Evolutionary conservation across 2,797 vertebrate genomes (phyloP).

Genomic region (Phyllotis vaccarum): DNA sequence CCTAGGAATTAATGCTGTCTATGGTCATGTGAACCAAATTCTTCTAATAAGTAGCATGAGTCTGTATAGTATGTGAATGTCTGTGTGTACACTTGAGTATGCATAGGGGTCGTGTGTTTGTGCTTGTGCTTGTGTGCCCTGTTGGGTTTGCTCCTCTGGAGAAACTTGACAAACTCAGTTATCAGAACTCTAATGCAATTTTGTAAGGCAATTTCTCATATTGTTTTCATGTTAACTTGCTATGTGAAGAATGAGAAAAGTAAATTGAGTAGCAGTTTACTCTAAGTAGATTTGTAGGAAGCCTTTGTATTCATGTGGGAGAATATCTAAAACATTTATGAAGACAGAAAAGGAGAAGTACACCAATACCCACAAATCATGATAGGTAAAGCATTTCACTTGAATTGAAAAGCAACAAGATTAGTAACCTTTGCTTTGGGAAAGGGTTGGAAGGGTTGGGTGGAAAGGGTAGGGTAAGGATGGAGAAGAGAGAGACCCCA

Average conservation of each 20-base stretch:
- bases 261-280: neutral
- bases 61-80: too few species aligned
- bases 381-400: neutral
- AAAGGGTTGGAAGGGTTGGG: neutral
- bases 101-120: neutral
- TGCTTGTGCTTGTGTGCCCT: neutral
- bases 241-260: conserved; percentile 41
- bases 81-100: neutral
- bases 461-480: neutral
- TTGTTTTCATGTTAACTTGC: conserved; percentile 31
- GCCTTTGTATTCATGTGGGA: neutral
- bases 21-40: neutral
- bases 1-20: neutral
- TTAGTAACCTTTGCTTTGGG: neutral
- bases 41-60: neutral
- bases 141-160: neutral
- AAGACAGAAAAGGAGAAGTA: conserved; percentile 38
- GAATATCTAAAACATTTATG: conserved; percentile 12
- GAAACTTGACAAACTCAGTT: neutral
- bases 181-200: conserved; percentile 28
- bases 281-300: neutral
- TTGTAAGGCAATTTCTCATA: conserved; percentile 12
- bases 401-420: neutral
- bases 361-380: neutral
- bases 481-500: neutral